These are phyloP conservation scores for Tholera decimalis DNA, from an alignment of 2,888 invertebrate species.

Conservation along the genomic window DNA sequence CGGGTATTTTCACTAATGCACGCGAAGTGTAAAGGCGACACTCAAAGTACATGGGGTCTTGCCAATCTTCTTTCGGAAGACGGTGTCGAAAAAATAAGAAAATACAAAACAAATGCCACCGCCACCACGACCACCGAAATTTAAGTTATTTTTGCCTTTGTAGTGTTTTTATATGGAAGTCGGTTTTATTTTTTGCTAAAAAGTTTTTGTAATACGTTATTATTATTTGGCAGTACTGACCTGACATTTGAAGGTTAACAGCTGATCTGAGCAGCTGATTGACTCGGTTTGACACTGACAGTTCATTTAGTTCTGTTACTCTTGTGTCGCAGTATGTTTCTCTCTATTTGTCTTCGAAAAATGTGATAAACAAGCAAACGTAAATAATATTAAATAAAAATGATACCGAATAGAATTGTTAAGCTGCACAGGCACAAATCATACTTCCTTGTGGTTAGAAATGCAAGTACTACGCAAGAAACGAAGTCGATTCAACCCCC, in stretches of 20 bases:
- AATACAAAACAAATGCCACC: too few species aligned
- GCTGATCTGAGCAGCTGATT: too few species aligned
- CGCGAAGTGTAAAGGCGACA: too few species aligned
- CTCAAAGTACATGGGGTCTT: too few species aligned
- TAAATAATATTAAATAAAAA: constrained; percentile 35
- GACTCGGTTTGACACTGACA: constrained; percentile 32
- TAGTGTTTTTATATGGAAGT: too few species aligned
- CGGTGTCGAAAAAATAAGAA: too few species aligned
- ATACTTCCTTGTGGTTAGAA: constrained; percentile 62
- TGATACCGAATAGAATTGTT: constrained; percentile 59
- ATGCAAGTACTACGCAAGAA: constrained; percentile 75
- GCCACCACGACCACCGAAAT: too few species aligned
- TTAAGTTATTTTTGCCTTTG: too few species aligned
- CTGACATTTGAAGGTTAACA: constrained; percentile 18
- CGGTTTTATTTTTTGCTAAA: too few species aligned
- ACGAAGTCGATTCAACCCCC: constrained; percentile 80
- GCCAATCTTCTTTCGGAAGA: too few species aligned
- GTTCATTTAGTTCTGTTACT: background rate
- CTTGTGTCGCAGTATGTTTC: constrained; percentile 15
- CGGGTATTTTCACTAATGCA: too few species aligned
- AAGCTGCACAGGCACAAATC: constrained; percentile 58
- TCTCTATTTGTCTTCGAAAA: constrained; percentile 19
- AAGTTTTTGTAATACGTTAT: too few species aligned
- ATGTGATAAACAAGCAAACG: constrained; percentile 29
- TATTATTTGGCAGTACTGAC: background rate